A percentile compares a stretch with the other conserved stretches of the same genome.
phyloP scores from a whole-genome alignment of 2,797 vertebrate genomes.

The Myotis myotis region DNA sequence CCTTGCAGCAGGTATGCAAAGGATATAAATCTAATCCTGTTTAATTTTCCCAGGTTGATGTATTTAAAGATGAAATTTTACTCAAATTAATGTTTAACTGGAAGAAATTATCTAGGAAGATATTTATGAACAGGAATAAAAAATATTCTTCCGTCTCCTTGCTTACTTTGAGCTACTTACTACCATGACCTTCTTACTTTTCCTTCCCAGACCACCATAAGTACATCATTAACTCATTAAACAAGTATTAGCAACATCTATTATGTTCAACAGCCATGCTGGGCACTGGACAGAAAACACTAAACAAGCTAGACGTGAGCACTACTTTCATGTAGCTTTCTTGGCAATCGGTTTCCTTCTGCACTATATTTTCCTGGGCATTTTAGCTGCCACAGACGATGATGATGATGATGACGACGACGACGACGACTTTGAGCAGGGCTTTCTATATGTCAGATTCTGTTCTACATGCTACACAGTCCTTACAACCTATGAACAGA shows the following conservation, averaged over 20 bases:
- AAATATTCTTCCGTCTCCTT: neutral
- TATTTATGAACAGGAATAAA: neutral
- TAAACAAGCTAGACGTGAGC: neutral
- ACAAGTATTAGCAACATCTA: neutral
- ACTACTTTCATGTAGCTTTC: neutral
- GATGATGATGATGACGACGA: neutral
- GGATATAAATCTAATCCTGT: neutral
- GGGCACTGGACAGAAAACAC: neutral
- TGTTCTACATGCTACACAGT: neutral
- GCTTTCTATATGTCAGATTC: neutral
- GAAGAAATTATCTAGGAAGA: constrained; percentile 29
- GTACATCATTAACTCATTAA: neutral
- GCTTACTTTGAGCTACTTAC: neutral
- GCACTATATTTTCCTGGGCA: neutral
- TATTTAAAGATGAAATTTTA: constrained; percentile 51
- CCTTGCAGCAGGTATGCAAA: neutral
- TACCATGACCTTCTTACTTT: neutral
- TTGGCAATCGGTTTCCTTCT: neutral
- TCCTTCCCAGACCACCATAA: neutral
- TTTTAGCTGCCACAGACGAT: neutral
- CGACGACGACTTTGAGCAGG: neutral
- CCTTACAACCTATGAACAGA: neutral
- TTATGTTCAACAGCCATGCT: neutral
- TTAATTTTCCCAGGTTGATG: constrained; percentile 24
- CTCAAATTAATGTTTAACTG: constrained; percentile 35